Base-by-base conservation (phyloP, 2,888 invertebrate species). In the Isotomurus palustris region DNA sequence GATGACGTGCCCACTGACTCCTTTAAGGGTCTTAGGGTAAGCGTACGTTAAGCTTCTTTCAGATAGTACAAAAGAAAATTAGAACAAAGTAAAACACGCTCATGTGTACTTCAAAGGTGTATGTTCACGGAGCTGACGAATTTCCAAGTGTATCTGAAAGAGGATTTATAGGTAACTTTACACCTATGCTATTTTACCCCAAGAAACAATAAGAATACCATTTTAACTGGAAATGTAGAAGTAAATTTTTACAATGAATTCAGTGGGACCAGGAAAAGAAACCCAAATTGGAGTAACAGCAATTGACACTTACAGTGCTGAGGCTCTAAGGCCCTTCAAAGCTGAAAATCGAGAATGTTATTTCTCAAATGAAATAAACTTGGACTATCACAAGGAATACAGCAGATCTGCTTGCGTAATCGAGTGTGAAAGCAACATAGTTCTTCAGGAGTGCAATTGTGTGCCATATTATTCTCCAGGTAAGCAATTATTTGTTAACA, bases 401-500 rank as follows among this genome's bases (percentile, higher is more conserved):
- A 64, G 62, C 27, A 40, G 68, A 19, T 65, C 65, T 21, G 59
- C 65, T 1, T 70, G 70, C 48, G 70, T 68, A 0, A 53, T 68
- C 25, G 65, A 70, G 41, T 70, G 70, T 45, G 69, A 69, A 47
- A 62, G 54, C 21, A 62, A 68, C 43, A 69, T 62, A 36, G 61
- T 70, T 10, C 24, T 50, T 32, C 38, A 61, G 14, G 48, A 62
- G 40, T 70, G 70, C 41, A 49, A 63, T 21, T 70, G 70, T 40
- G 61, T 66, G 24, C 70, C 70, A 1, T 70, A 69, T 48, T 70
- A 65, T 45, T 58, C 61, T 36, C 68, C 70, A n/a, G 70, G 67
- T 61, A 40, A 52, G 36, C 14, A 10, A 29, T n/a, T n/a, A n/a
- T 27, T 45, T 27, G 43, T 22, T 43, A 43, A 14, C 12, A 40